Conservation (phyloP, 2,797 vertebrate species). For the Morelia viridis region DNA sequence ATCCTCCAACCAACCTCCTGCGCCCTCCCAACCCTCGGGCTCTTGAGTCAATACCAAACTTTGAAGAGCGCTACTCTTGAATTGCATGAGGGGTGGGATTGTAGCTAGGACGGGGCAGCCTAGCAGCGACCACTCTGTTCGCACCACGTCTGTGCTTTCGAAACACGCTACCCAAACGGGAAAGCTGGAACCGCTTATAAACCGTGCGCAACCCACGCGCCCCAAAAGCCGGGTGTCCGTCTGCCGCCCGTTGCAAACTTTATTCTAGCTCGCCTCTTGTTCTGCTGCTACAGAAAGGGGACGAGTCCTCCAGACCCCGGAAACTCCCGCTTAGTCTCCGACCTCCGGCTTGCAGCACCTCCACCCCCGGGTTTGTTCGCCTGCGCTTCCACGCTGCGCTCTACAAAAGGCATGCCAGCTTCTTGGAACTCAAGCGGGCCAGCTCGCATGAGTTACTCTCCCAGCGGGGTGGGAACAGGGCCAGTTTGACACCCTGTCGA, state of each 20-base stretch:
- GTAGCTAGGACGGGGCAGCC: neutral
- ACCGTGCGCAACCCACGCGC: neutral
- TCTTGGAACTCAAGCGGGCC: neutral
- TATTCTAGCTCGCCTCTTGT: neutral
- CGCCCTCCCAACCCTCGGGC: neutral
- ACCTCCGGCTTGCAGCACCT: neutral
- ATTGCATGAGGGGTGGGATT: neutral
- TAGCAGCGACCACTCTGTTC: neutral
- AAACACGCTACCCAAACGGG: neutral
- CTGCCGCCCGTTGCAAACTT: neutral
- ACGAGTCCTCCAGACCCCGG: neutral
- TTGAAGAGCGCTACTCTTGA: neutral
- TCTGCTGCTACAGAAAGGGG: neutral
- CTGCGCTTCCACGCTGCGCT: neutral
- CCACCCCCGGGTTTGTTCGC: neutral
- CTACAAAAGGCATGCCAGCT: neutral
- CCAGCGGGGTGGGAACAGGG: neutral
- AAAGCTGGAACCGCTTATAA: neutral
- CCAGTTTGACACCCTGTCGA: neutral
- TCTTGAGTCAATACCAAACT: neutral
- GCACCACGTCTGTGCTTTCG: neutral
- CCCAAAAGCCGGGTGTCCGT: neutral
- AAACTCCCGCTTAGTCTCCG: neutral
- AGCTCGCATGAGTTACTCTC: neutral
- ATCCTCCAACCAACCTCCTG: neutral